Evolutionary conservation across 2,888 invertebrate genomes (phyloP), one percentile per base, ranked within the genome.

Genomic region (Mythimna lalbum): DNA sequence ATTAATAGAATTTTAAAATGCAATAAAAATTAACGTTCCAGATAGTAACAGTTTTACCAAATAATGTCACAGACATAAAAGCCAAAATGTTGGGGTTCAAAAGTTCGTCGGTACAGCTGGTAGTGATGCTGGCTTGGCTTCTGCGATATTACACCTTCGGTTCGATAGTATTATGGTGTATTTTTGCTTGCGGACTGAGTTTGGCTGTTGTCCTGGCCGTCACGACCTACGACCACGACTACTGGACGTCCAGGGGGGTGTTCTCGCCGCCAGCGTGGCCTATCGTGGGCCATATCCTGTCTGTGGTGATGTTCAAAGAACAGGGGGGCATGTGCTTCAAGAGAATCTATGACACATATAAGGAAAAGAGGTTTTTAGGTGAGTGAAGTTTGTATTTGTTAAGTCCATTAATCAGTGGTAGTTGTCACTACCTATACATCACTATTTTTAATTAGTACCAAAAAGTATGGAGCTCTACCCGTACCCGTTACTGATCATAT

Each of bases 261-360:
- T 95, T 92, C 68, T 93, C 95, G 0, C 96, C 96, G 1, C 93
- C 95, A 0, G 93, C 90, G 0, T 89, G 90, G 90, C 96, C 95
- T 0, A 81, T 96, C 4, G 94, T 95, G 1, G 96, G 96, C 2
- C 95, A 96, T 75, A 95, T 95, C 39, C 82, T 90, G 63, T 86
- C 93, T 0, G 93, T 95, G 73, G 93, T 93, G 12, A 88, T 90
- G 50, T 94, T 95, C 73, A 93, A 92, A 83, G 95, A 95, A 78
- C 96, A 96, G 85, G 94, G 94, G 2, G 96, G 95, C 0, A 90
- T 94, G 85, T 94, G 93, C 73, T 96, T 95, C 82, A 93, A 95
- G 78, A 92, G 91, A 78, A 93, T 95, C 62, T 96, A 96, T 56
- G 94, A 96, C 69, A 89, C 88, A 0, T 92, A 94, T 78, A 93